Percentiles rank a stretch among this genome's conserved stretches.
These are phyloP conservation scores for Heterotis niloticus DNA, from an alignment of 2,113 vertebrate species.

Conservation along the genomic window DNA sequence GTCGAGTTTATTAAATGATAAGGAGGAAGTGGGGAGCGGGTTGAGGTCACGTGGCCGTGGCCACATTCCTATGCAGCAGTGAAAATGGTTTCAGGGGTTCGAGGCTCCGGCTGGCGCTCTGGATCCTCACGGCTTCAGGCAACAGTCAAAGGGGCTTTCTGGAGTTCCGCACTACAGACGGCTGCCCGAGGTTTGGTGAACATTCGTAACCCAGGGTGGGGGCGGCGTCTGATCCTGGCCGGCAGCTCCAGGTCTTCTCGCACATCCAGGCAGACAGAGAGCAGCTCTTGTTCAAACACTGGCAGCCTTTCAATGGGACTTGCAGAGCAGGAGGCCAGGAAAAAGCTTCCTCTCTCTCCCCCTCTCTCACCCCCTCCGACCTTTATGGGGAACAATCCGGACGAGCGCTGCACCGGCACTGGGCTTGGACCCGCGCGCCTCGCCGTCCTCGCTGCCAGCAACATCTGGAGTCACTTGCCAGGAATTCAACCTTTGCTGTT, in stretches of 20 bases:
- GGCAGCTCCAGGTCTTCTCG: background rate
- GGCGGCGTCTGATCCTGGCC: background rate
- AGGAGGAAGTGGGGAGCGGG: no score
- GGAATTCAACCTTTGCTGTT: conserved; percentile 84
- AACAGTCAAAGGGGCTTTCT: no score
- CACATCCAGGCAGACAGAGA: conserved; percentile 20
- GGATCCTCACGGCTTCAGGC: no score
- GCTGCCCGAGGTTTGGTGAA: background rate
- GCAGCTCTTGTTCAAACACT: conserved; percentile 31
- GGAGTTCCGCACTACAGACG: no score
- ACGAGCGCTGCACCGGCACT: conserved; percentile 38
- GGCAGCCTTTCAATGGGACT: conserved; percentile 43
- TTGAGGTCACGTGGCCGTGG: no score
- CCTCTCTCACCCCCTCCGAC: background rate
- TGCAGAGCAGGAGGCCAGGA: conserved; percentile 27
- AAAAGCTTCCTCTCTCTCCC: conserved; percentile 8
- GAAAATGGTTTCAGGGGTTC: no score
- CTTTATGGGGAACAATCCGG: conserved; percentile 38
- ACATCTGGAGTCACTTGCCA: conserved; percentile 78
- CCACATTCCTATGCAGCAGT: no score
- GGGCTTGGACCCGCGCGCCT: conserved; percentile 64
- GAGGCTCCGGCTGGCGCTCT: no score
- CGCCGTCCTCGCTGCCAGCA: conserved; percentile 67
- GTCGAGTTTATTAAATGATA: no score
- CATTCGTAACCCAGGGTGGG: background rate